Evolutionary conservation across 2,797 vertebrate species (phyloP).

Genomic region (Allenopithecus nigroviridis): DNA sequence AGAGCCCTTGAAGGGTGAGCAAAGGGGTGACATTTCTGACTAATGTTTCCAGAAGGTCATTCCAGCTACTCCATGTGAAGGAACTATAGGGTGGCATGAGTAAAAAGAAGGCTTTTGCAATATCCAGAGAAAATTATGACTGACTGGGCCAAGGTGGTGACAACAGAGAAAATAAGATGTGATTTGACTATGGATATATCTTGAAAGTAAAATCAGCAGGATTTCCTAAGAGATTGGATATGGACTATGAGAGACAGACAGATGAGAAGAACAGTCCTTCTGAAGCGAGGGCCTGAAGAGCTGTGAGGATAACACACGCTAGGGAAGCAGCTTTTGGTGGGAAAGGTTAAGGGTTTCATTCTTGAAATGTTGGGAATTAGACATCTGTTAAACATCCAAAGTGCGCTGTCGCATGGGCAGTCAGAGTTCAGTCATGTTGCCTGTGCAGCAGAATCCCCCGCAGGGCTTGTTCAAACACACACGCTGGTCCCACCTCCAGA

Average conservation of each 20-base stretch:
- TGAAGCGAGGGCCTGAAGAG: background rate
- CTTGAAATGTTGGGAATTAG: background rate
- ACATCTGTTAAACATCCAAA: background rate
- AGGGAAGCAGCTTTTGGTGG: background rate
- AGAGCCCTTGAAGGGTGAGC: background rate
- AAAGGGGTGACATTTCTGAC: no score
- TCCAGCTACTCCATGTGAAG: background rate
- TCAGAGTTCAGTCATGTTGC: background rate
- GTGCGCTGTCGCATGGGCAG: no score
- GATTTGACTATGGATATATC: background rate
- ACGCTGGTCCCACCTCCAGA: background rate
- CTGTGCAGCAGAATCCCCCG: accelerated
- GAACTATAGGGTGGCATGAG: background rate
- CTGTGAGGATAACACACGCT: background rate
- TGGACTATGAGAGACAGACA: background rate
- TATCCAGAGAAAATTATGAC: background rate
- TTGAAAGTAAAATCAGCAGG: background rate
- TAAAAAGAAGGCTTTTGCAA: background rate
- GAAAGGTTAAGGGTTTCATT: background rate
- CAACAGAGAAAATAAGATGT: background rate
- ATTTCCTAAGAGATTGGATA: background rate
- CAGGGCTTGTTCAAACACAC: background rate
- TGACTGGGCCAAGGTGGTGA: background rate
- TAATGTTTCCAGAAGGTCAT: background rate
- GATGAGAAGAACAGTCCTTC: background rate